Conservation (phyloP, 2,888 invertebrate genomes). For the Lycocerus yunnanus region DNA sequence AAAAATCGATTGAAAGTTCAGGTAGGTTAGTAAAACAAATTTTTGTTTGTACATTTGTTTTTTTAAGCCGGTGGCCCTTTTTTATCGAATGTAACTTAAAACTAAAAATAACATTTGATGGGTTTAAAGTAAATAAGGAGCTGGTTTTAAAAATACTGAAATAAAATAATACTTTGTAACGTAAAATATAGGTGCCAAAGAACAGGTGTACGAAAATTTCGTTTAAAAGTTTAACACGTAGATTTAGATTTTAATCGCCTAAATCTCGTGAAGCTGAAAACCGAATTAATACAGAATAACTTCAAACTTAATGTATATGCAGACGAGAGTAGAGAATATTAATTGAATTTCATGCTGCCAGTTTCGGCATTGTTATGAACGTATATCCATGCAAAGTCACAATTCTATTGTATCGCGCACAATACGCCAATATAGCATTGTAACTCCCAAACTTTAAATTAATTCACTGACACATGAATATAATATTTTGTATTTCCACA, state of each 20-base stretch:
- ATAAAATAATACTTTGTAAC: background rate
- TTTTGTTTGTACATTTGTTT: background rate
- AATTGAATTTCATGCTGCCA: constrained; percentile 49
- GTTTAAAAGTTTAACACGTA: constrained; percentile 21
- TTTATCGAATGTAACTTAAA: background rate
- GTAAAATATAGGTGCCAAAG: background rate
- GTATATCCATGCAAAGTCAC: constrained; percentile 55
- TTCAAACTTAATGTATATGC: constrained; percentile 49
- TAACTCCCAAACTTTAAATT: constrained; percentile 52
- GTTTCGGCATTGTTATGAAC: constrained; percentile 46
- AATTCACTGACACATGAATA: constrained; percentile 47
- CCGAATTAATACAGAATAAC: constrained; percentile 47
- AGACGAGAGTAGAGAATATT: constrained; percentile 44
- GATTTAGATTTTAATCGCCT: constrained; percentile 29
- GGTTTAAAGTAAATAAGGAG: background rate
- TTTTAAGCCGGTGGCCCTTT: background rate
- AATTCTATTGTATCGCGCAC: constrained; percentile 51
- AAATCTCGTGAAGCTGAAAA: constrained; percentile 29
- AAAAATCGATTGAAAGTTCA: background rate
- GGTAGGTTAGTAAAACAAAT: background rate
- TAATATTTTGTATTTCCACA: constrained; percentile 27
- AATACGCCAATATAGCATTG: constrained; percentile 48
- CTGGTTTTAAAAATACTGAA: background rate
- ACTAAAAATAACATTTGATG: background rate
- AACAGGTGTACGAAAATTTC: background rate